phyloP scores from a whole-genome alignment of 92 coral and sea anemone species.

The Phenganax stokvisi region DNA sequence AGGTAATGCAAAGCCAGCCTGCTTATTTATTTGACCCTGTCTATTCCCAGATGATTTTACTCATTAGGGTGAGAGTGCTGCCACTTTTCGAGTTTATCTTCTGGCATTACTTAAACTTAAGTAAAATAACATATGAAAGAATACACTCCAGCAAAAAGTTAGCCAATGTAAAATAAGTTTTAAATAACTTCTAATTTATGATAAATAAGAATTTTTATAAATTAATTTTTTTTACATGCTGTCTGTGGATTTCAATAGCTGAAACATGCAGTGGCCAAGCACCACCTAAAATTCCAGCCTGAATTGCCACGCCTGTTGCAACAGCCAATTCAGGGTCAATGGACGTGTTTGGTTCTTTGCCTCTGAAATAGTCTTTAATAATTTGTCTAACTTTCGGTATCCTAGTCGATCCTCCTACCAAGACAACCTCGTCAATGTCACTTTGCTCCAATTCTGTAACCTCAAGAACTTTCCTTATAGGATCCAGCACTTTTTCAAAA shows the following conservation, averaged over 20 bases:
- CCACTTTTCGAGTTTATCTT: too few species aligned
- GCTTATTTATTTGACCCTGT: too few species aligned
- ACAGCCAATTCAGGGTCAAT: conserved; percentile 98
- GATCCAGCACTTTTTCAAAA: conserved; percentile 71
- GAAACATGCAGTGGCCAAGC: conserved; percentile 99
- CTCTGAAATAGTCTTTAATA: conserved; percentile 76
- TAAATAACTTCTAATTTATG: too few species aligned
- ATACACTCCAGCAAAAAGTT: too few species aligned
- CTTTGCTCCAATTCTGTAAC: conserved; percentile 69
- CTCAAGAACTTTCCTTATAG: conserved; percentile 69
- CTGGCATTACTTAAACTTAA: too few species aligned
- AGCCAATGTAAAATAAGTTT: too few species aligned
- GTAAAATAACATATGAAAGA: too few species aligned
- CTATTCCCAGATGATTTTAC: too few species aligned
- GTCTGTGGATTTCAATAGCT: conserved; percentile 77
- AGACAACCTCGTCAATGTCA: conserved; percentile 78
- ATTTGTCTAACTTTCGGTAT: conserved; percentile 76
- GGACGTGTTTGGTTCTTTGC: conserved; percentile 85
- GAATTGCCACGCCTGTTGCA: conserved; percentile 94
- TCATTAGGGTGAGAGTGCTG: too few species aligned
- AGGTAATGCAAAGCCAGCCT: too few species aligned
- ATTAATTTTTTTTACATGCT: conserved; percentile 67
- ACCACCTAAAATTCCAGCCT: conserved; percentile 96
- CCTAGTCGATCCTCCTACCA: conserved; percentile 95
- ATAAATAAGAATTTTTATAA: neutral